phyloP scores from a whole-genome alignment of 1,140 invertebrate species.

The Streblospio benedicti region DNA sequence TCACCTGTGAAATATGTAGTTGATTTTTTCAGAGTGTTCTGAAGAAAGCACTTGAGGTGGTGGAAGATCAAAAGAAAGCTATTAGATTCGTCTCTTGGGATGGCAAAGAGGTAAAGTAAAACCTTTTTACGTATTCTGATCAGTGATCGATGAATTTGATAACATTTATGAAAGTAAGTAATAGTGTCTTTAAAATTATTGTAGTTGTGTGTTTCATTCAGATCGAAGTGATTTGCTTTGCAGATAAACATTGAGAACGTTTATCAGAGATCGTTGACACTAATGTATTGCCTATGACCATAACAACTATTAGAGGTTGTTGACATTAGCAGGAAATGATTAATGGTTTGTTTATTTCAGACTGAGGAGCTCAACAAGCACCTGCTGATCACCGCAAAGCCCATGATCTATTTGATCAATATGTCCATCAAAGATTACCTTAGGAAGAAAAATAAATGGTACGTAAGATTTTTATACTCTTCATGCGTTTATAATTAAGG shows the following conservation, averaged over 20 bases:
- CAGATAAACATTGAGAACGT: no score
- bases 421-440: conserved; percentile 97
- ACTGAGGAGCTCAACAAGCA: conserved; percentile 96
- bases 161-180: no score
- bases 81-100: conserved; percentile 89
- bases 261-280: no score
- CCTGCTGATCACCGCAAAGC: conserved; percentile 95
- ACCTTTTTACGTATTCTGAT: no score
- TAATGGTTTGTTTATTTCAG: conserved; percentile 57
- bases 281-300: no score
- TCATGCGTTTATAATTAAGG: no score
- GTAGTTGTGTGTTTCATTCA: no score
- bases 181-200: no score
- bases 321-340: no score
- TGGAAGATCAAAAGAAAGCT: conserved; percentile 85
- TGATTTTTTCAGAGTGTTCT: conserved; percentile 70
- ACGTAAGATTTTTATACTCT: conserved; percentile 16
- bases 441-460: conserved; percentile 98
- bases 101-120: conserved; percentile 71
- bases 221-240: no score
- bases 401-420: conserved; percentile 94
- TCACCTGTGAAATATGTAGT: not conserved
- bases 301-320: no score
- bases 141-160: no score
- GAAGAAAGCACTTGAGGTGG: conserved; percentile 71